Evolutionary conservation across 1,140 invertebrate species (phyloP).

Genomic region (Caenorhabditis inopinata): DNA sequence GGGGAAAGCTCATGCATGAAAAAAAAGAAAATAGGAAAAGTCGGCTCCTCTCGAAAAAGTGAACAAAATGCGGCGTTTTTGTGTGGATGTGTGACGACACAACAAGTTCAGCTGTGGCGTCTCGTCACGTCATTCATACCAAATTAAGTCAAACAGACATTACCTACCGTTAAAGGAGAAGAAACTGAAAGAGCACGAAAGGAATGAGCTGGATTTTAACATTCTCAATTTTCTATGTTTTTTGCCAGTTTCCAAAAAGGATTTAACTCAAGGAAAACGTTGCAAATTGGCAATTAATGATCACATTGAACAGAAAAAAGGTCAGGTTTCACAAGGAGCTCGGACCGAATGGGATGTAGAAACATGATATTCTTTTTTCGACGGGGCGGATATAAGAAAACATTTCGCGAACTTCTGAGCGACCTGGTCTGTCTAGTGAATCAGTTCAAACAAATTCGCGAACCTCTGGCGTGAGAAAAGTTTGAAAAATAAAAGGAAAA

Average conservation of each 20-base stretch:
- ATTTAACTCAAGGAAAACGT: neutral
- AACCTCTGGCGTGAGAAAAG: neutral
- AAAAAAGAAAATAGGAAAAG: neutral
- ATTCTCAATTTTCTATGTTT: neutral
- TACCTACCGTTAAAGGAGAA: neutral
- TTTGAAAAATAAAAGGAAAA: neutral
- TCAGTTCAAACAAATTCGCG: neutral
- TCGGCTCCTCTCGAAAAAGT: neutral
- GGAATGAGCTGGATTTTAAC: neutral
- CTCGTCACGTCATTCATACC: conserved; percentile 26
- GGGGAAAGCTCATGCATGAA: neutral
- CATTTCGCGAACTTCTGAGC: neutral
- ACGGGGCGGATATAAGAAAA: neutral
- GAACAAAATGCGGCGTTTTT: conserved; percentile 16
- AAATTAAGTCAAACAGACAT: conserved; percentile 7
- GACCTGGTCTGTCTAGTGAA: neutral
- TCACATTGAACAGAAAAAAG: neutral
- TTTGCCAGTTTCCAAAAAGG: neutral
- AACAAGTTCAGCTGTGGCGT: conserved; percentile 11
- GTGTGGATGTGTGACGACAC: neutral
- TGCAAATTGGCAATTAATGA: conserved; percentile 23
- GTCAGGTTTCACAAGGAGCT: neutral
- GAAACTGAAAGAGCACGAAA: no score
- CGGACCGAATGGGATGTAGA: neutral
- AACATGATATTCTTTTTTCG: conserved; percentile 1